phyloP scores from a whole-genome alignment of 1,140 invertebrate genomes.

The Eumeta japonica region DNA sequence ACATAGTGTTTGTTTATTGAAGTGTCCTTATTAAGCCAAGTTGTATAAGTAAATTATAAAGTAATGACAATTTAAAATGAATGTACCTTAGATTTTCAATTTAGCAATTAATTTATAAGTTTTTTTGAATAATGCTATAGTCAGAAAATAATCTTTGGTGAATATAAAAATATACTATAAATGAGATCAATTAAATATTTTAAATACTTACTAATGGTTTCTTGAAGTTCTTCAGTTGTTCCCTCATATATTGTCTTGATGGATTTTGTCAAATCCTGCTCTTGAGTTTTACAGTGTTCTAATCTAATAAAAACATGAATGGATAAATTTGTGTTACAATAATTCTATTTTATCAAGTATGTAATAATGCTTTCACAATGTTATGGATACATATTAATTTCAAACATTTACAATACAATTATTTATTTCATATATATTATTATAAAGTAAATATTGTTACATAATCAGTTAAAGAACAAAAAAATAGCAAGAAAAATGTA shows the following conservation, averaged over 20 bases:
- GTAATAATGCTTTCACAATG: neutral
- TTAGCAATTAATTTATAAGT: too few relatives aligned
- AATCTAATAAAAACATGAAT: slow-evolving; percentile 32
- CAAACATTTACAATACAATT: slow-evolving; percentile 13
- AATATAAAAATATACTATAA: slow-evolving; percentile 4
- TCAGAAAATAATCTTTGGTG: too few relatives aligned
- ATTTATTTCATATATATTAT: slow-evolving; percentile 6
- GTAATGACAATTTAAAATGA: too few relatives aligned
- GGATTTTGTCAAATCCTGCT: slow-evolving; percentile 53
- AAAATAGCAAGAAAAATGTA: too few relatives aligned
- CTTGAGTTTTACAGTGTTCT: slow-evolving; percentile 46
- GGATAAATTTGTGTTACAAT: slow-evolving; percentile 9
- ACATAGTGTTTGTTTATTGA: too few relatives aligned
- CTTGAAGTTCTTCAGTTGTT: slow-evolving; percentile 61
- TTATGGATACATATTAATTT: neutral
- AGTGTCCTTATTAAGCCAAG: too few relatives aligned
- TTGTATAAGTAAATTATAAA: too few relatives aligned
- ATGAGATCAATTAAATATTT: slow-evolving; percentile 5
- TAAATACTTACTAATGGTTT: slow-evolving; percentile 55
- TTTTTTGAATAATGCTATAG: too few relatives aligned
- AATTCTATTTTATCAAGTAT: slow-evolving; percentile 3
- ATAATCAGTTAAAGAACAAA: too few relatives aligned
- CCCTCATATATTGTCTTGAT: slow-evolving; percentile 64
- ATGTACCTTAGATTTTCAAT: too few relatives aligned
- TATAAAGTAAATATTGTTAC: too few relatives aligned